Evolutionary conservation across 2,888 invertebrate genomes (phyloP).

Genomic region (Tolmerus cingulatus): DNA sequence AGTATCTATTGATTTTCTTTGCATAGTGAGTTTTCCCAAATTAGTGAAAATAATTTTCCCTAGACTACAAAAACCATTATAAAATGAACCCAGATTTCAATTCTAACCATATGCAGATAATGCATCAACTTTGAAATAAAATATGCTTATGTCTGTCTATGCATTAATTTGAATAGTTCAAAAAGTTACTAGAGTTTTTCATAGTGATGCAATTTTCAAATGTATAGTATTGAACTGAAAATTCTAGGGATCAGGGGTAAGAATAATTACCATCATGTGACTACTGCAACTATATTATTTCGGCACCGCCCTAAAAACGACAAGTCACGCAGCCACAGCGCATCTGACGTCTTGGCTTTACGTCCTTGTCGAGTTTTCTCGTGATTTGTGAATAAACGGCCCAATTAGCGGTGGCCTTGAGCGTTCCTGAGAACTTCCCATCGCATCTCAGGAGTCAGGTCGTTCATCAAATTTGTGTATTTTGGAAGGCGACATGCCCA

Average conservation of each 20-base stretch:
- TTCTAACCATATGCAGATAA: too few relatives aligned
- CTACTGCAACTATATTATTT: neutral
- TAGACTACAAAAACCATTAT: too few relatives aligned
- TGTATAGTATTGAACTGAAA: too few relatives aligned
- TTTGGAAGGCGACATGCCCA: neutral
- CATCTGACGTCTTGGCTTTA: neutral
- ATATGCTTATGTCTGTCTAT: too few relatives aligned
- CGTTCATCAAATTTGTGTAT: neutral
- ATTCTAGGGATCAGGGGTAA: neutral
- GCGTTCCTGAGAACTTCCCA: neutral
- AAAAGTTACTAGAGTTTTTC: too few relatives aligned
- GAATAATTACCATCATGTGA: neutral
- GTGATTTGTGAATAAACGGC: neutral
- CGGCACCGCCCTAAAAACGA: neutral
- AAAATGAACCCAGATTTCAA: too few relatives aligned
- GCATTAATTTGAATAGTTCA: too few relatives aligned
- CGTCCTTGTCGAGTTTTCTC: neutral
- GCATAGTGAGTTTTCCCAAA: too few relatives aligned
- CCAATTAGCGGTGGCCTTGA: neutral
- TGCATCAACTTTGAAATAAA: too few relatives aligned
- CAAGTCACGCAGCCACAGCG: neutral
- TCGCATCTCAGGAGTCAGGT: neutral
- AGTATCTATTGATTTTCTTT: too few relatives aligned
- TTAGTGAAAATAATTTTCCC: too few relatives aligned
- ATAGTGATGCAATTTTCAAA: too few relatives aligned